Percentiles rank a stretch among this genome's conserved stretches.
Evolutionary conservation across 2,888 invertebrate genomes (phyloP).

Genomic region (Mellilla xanthometata): DNA sequence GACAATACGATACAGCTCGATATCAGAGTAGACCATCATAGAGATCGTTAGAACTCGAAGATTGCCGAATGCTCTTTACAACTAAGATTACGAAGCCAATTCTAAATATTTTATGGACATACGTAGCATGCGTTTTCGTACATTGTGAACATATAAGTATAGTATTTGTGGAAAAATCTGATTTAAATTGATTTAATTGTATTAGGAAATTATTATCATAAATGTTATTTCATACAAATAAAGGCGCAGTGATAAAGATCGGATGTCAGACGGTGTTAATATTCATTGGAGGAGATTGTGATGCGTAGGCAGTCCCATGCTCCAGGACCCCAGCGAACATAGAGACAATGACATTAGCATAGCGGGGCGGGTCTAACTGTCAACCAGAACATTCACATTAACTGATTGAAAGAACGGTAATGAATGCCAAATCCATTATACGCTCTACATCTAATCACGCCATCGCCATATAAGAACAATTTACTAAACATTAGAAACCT

Average conservation of each 20-base stretch:
- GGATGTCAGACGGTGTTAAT: conserved; percentile 46
- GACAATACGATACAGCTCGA: conserved; percentile 39
- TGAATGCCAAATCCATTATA: conserved; percentile 65
- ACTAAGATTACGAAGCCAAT: conserved; percentile 24
- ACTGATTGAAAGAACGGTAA: conserved; percentile 63
- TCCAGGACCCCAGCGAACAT: conserved; percentile 65
- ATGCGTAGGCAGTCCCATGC: conserved; percentile 62
- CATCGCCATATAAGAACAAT: conserved; percentile 22
- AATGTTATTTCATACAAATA: conserved; percentile 23
- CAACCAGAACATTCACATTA: conserved; percentile 77
- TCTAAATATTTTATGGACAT: conserved; percentile 23
- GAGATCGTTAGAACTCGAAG: conserved; percentile 22
- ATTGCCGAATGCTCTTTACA: conserved; percentile 34
- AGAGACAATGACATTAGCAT: conserved; percentile 80
- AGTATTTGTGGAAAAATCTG: no score
- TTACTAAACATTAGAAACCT: conserved; percentile 3
- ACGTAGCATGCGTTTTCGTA: conserved; percentile 8
- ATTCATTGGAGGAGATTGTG: conserved; percentile 70
- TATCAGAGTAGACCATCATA: conserved; percentile 39
- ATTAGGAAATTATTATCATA: background rate
- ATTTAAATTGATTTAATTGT: background rate
- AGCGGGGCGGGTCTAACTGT: conserved; percentile 74
- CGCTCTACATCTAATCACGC: conserved; percentile 48
- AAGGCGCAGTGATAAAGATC: conserved; percentile 43
- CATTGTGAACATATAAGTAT: background rate